Conservation (phyloP, 2,113 vertebrate species). For the Epinephelus moara region DNA sequence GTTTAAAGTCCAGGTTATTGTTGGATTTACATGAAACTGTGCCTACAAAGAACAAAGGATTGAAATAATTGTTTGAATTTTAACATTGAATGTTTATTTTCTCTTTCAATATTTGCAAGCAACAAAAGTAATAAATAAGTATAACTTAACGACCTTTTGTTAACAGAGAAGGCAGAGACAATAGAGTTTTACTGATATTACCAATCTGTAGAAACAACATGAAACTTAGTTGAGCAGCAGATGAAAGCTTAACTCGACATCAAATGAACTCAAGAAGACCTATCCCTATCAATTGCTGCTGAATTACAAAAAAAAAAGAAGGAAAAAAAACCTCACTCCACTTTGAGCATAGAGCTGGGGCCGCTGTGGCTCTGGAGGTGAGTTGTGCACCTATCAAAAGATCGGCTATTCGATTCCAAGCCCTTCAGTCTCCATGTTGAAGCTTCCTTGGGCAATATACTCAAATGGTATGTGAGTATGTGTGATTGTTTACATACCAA, state of each 20-base stretch:
- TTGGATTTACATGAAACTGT: constrained; percentile 35
- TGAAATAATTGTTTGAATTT: constrained; percentile 18
- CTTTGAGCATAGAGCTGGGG: too few relatives aligned
- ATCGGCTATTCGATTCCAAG: too few relatives aligned
- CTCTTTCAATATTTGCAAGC: neutral
- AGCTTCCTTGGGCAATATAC: too few relatives aligned
- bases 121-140: neutral
- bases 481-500: too few relatives aligned
- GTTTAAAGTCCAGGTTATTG: constrained; percentile 68
- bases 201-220: neutral
- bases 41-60: constrained; percentile 35
- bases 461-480: too few relatives aligned
- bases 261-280: too few relatives aligned
- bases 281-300: too few relatives aligned
- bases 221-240: neutral
- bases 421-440: too few relatives aligned
- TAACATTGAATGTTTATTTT: neutral
- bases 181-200: neutral
- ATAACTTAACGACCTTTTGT: neutral
- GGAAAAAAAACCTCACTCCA: too few relatives aligned
- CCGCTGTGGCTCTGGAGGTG: too few relatives aligned
- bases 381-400: too few relatives aligned
- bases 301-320: too few relatives aligned
- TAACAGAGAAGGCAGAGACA: neutral
- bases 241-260: neutral